A percentile compares a stretch with the other conserved stretches of the same genome.
These are phyloP conservation scores for Embidobia sp. DNA, from an alignment of 2,888 invertebrate genomes.

Conservation along the genomic window DNA sequence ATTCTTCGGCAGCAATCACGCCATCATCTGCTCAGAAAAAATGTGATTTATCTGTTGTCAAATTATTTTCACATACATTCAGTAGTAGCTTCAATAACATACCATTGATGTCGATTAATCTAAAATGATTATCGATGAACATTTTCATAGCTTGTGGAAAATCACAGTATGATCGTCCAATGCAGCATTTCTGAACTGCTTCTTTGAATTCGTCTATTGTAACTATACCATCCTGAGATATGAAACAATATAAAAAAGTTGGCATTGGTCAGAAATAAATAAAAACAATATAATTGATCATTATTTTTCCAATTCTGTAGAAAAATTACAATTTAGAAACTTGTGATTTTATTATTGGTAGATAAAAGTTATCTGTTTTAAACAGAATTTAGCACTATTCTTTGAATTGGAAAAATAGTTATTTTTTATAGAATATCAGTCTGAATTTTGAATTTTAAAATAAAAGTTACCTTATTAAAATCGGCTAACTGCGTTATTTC, in stretches of 20 bases:
- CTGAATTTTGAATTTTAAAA: no score
- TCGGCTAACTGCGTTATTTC: conserved; percentile 93
- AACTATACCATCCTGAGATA: conserved; percentile 88
- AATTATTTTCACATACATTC: background rate
- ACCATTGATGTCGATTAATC: conserved; percentile 90
- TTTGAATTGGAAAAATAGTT: no score
- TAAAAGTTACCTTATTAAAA: conserved; percentile 92
- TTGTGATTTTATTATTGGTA: no score
- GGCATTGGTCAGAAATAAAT: no score
- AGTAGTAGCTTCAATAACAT: no score
- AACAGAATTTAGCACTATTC: no score
- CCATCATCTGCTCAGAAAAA: conserved; percentile 84
- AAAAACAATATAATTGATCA: no score
- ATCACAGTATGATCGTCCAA: conserved; percentile 89
- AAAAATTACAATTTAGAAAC: no score
- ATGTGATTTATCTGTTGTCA: background rate
- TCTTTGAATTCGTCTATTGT: conserved; percentile 91
- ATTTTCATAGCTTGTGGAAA: conserved; percentile 94
- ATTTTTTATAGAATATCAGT: no score
- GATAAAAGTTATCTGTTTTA: no score
- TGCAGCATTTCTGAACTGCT: conserved; percentile 90
- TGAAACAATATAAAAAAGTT: no score
- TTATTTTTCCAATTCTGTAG: no score
- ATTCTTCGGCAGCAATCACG: conserved; percentile 90
- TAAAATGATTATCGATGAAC: conserved; percentile 92